Base-by-base conservation (phyloP, 2,888 invertebrate species). In the Notodonta ziczac region DNA sequence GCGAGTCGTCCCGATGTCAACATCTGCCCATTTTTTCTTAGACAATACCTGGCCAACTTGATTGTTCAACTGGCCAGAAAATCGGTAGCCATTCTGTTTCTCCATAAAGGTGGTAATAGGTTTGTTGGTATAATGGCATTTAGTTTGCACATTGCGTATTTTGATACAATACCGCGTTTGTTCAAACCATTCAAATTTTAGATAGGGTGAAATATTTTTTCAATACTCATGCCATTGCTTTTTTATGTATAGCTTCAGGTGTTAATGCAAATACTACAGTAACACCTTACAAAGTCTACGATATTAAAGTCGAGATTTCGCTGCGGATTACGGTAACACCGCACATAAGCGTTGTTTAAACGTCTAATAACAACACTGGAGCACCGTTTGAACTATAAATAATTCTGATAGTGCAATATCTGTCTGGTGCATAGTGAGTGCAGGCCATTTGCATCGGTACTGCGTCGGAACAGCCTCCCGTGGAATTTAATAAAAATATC, bases 401-500 rank as follows among this genome's bases (percentile, higher is more conserved):
- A 89, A 80, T 76, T 70, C 67, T 75, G 78, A 75, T 71, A 76
- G 78, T 84, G 90, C 88, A 92, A 91, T 91, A 90, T 88, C 90
- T 89, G 90, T 89, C 89, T 77, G 75, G 80, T 70, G 76, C 77
- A 80, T 73, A 79, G 81, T 79, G 81, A 87, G 82, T 85, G 87
- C 86, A 84, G 78, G 70, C 83, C 89, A 90, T 93, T 91, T 92
- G 90, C 90, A 92, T 91, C 78, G 85, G 88, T 82, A 84, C 82
- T 83, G 88, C 86, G 82, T 83, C 80, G 83, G 84, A 87, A 89
- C 89, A 83, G 91, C 89, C 91, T 88, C 86, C 73, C 72, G 73
- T 76, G 88, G 90, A 91, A 92, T 91, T 93, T 93, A 91, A 93
- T 92, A 93, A 91, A 91, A 93, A 91, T 90, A 91, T 91, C 87